Evolutionary conservation across 2,113 vertebrate genomes (phyloP).

Genomic region (Columba janthina): DNA sequence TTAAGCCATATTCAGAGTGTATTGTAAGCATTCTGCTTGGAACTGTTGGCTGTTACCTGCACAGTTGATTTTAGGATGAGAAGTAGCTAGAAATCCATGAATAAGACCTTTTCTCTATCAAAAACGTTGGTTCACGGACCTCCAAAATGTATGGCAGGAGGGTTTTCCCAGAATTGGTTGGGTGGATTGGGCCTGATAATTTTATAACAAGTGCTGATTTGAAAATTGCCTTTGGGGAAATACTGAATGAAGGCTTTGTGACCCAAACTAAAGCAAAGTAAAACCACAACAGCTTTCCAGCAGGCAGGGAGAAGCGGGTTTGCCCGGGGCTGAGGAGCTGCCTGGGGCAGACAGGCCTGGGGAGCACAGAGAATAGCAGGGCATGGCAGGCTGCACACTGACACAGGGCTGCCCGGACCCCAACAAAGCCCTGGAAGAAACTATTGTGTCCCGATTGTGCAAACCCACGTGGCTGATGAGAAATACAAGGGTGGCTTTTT

Average conservation of each 20-base stretch:
- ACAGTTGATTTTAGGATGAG: not conserved
- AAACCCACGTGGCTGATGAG: slow-evolving; percentile 68
- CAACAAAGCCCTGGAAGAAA: slow-evolving; percentile 63
- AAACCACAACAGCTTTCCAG: not conserved
- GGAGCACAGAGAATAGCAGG: slow-evolving; percentile 5
- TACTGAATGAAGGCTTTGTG: not conserved
- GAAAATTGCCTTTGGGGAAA: not conserved
- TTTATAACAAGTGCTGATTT: not conserved
- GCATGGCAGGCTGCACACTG: slow-evolving; percentile 14
- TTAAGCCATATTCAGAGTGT: not conserved
- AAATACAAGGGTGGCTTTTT: slow-evolving; percentile 20
- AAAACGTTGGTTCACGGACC: not conserved
- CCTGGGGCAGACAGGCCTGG: slow-evolving; percentile 22
- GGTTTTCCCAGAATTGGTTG: not conserved
- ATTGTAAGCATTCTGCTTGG: not conserved
- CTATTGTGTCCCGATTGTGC: slow-evolving; percentile 72
- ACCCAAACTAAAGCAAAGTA: not conserved
- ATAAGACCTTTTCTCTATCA: not conserved
- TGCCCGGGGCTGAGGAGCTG: not conserved
- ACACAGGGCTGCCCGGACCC: not conserved
- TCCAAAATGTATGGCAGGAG: not conserved
- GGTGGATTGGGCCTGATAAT: not conserved
- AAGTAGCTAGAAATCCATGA: not conserved
- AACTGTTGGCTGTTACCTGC: not conserved
- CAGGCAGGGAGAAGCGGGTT: not conserved